Evolutionary conservation across 2,888 invertebrate species (phyloP).

Genomic region (Brachyopa scutellaris): DNA sequence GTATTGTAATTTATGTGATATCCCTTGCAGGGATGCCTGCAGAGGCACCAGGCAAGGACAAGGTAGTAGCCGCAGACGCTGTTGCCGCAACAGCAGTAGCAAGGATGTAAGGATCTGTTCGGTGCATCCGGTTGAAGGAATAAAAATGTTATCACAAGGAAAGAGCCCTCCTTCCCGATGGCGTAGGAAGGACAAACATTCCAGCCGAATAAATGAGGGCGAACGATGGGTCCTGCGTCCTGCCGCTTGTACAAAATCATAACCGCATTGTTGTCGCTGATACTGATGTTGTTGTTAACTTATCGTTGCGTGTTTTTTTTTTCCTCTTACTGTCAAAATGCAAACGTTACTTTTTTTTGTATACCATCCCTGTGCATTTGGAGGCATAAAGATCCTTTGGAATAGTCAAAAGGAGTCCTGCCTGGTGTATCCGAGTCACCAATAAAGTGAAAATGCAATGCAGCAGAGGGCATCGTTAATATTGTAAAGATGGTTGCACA

Average conservation of each 20-base stretch:
- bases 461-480: slow-evolving; percentile 2
- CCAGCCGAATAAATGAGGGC: slow-evolving; percentile 28
- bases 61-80: slow-evolving; percentile 30
- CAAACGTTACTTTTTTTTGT: slow-evolving; percentile 27
- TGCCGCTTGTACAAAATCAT: slow-evolving; percentile 39
- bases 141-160: slow-evolving; percentile 55
- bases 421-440: neutral
- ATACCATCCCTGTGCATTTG: neutral
- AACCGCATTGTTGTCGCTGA: slow-evolving; percentile 47
- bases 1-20: slow-evolving; percentile 70
- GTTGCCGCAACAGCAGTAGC: slow-evolving; percentile 9
- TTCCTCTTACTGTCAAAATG: slow-evolving; percentile 47
- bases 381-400: neutral
- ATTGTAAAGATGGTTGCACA: neutral
- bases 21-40: slow-evolving; percentile 58
- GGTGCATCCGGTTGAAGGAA: slow-evolving; percentile 66
- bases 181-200: slow-evolving; percentile 38
- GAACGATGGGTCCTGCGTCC: neutral
- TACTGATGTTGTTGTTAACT: slow-evolving; percentile 22
- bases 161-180: slow-evolving; percentile 46
- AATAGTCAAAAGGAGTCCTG: neutral
- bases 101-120: slow-evolving; percentile 52
- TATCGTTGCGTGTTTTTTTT: slow-evolving; percentile 21
- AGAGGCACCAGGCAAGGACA: slow-evolving; percentile 35
- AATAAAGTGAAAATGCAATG: slow-evolving; percentile 19